phyloP scores from a whole-genome alignment of 2,888 invertebrate species.

The Octodonta nipae region DNA sequence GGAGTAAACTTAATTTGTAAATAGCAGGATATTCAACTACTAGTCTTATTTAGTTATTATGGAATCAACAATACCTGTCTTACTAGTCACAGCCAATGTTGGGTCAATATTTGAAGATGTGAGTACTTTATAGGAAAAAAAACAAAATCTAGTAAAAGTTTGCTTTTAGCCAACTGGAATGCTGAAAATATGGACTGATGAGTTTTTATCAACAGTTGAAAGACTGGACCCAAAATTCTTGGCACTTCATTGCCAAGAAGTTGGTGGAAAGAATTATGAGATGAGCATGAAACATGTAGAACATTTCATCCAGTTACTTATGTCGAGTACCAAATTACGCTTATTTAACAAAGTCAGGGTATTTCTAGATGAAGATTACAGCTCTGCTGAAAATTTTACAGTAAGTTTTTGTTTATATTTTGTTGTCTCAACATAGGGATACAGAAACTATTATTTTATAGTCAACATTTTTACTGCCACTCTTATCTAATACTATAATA shows the following conservation, averaged over 20 bases:
- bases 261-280: constrained; percentile 91
- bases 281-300: constrained; percentile 89
- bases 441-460: too few relatives aligned
- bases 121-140: constrained; percentile 36
- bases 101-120: constrained; percentile 94
- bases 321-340: constrained; percentile 66
- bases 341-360: constrained; percentile 73
- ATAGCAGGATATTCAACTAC: too few relatives aligned
- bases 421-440: too few relatives aligned
- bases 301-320: constrained; percentile 71
- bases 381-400: constrained; percentile 86
- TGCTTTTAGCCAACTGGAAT: constrained; percentile 60
- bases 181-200: constrained; percentile 74
- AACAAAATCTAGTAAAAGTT: not conserved
- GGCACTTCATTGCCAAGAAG: constrained; percentile 87
- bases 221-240: constrained; percentile 75
- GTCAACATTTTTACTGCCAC: too few relatives aligned
- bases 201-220: constrained; percentile 64
- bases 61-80: constrained; percentile 55
- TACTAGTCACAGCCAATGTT: constrained; percentile 86
- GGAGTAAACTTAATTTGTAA: too few relatives aligned
- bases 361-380: constrained; percentile 86
- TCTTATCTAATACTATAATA: too few relatives aligned
- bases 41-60: too few relatives aligned
- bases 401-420: constrained; percentile 54